These are phyloP conservation scores for Oreocharis arfaki DNA, from an alignment of 2,113 vertebrate species.

Conservation along the genomic window DNA sequence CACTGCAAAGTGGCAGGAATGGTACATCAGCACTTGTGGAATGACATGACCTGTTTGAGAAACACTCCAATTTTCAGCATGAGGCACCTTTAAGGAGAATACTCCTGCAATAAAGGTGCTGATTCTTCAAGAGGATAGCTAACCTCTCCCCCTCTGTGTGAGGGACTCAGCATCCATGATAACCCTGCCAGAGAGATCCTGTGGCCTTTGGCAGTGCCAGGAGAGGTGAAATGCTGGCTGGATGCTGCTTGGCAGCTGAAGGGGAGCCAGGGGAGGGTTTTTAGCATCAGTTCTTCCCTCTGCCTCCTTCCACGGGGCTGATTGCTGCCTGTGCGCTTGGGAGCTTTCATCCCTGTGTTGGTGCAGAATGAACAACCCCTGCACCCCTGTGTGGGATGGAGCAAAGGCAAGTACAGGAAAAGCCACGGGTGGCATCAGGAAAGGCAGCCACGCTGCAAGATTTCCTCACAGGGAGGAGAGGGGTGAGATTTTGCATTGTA, in stretches of 20 bases:
- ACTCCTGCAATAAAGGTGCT: background rate
- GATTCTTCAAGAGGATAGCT: background rate
- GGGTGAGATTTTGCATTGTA: background rate
- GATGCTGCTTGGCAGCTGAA: background rate
- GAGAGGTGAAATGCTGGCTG: background rate
- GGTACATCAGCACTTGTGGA: rapidly evolving
- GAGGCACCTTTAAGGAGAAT: background rate
- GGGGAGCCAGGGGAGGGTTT: background rate
- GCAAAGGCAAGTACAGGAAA: background rate
- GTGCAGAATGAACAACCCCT: background rate
- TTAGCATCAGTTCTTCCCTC: background rate
- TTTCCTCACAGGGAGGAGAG: background rate
- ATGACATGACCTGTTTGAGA: background rate
- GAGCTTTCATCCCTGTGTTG: rapidly evolving
- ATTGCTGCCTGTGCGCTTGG: background rate
- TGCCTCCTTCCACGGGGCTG: rapidly evolving
- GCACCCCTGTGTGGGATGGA: background rate
- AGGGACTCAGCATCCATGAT: background rate
- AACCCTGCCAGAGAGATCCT: background rate
- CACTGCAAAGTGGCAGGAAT: background rate
- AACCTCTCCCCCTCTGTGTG: background rate
- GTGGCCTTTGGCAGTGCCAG: background rate
- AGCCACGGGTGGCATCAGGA: background rate
- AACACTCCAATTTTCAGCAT: background rate
- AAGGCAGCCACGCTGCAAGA: background rate